phyloP scores from a whole-genome alignment of 2,888 invertebrate species.

The Noctua fimbriata region DNA sequence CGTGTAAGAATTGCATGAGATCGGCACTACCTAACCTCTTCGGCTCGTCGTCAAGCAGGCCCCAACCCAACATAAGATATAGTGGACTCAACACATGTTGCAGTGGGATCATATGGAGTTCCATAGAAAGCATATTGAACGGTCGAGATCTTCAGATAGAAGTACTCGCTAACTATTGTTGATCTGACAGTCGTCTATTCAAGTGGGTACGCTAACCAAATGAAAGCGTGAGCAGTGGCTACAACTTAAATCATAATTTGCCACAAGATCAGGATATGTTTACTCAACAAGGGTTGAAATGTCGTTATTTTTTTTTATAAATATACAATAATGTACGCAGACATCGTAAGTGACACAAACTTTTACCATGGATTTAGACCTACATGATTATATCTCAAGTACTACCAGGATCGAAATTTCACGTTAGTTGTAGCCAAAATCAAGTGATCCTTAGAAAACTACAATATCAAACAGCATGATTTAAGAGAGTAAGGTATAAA shows the following conservation, averaged over 20 bases:
- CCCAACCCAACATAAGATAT: not conserved
- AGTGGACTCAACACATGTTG: not conserved
- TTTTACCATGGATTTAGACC: not conserved
- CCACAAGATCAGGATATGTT: not conserved
- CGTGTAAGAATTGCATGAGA: not conserved
- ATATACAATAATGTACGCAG: not conserved
- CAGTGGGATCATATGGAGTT: not conserved
- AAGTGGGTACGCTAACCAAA: not conserved
- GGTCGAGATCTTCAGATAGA: not conserved
- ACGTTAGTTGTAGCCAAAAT: not conserved
- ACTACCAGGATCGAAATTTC: not conserved
- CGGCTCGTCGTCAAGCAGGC: not conserved
- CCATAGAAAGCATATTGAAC: not conserved
- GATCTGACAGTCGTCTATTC: not conserved
- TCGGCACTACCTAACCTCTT: not conserved
- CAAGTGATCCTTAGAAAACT: not conserved
- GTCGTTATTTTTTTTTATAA: not conserved
- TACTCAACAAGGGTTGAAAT: not conserved
- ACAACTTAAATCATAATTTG: not conserved
- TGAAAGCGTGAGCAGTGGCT: not conserved
- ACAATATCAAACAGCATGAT: not conserved
- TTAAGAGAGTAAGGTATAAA: not conserved
- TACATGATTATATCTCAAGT: too few species aligned
- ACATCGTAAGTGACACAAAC: not conserved
- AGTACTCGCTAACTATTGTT: too few species aligned